Percentiles rank a stretch among this genome's conserved stretches.
phyloP scores from a whole-genome alignment of 2,113 vertebrate species.

The Caranx ignobilis region DNA sequence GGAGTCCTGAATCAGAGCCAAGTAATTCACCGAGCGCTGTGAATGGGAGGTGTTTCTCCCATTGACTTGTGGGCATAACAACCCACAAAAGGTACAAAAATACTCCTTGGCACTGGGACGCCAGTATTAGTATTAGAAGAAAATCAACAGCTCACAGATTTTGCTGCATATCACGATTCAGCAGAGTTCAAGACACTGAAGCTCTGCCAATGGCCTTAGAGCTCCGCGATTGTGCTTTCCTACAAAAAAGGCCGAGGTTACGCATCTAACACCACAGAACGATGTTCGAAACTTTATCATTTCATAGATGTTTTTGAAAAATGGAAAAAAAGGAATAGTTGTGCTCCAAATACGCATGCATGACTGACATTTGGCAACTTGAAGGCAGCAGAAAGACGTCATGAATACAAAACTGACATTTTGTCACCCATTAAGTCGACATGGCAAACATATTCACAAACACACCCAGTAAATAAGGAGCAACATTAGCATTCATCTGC shows the following conservation, averaged over 20 bases:
- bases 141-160: conserved; percentile 3
- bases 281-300: background rate
- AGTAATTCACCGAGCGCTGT: conserved; percentile 41
- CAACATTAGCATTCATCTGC: background rate
- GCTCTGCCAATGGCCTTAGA: background rate
- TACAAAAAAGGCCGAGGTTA: background rate
- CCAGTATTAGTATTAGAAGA: conserved; percentile 7
- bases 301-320: background rate
- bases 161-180: conserved; percentile 26
- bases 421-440: background rate
- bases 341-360: background rate
- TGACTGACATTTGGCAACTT: background rate
- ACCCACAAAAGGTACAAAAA: conserved; percentile 33
- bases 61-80: conserved; percentile 18
- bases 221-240: conserved; percentile 7
- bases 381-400: background rate
- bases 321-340: background rate
- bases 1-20: conserved; percentile 32
- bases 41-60: conserved; percentile 37
- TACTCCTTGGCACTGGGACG: conserved; percentile 6
- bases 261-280: conserved; percentile 4
- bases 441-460: background rate
- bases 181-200: conserved; percentile 14
- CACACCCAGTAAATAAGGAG: background rate
- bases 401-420: background rate